Evolutionary conservation across 2,113 vertebrate genomes (phyloP).

Genomic region (Onychostoma macrolepis): DNA sequence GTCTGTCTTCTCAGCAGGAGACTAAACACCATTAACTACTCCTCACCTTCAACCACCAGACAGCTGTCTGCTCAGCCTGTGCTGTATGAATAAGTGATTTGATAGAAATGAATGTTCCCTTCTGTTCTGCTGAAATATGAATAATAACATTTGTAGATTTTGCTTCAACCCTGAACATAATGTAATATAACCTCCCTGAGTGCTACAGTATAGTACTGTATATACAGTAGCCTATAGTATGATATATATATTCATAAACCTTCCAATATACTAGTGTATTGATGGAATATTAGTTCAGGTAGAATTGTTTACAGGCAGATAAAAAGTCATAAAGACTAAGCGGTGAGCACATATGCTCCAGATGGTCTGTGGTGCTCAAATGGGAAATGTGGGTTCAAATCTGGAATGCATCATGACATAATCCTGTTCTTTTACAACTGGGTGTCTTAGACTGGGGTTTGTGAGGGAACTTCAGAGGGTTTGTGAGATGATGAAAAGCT

Average conservation of each 20-base stretch:
- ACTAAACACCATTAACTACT: conserved; percentile 2
- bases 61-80: conserved; percentile 7
- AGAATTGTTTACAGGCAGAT: not conserved
- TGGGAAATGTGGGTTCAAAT: not conserved
- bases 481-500: too few species aligned
- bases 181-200: not conserved
- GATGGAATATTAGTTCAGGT: not conserved
- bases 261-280: not conserved
- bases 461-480: not conserved
- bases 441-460: not conserved
- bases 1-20: conserved; percentile 3
- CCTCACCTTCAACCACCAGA: conserved; percentile 14
- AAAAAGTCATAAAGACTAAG: not conserved
- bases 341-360: not conserved
- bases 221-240: too few species aligned
- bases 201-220: not conserved
- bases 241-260: not conserved
- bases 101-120: not conserved
- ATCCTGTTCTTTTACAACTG: not conserved
- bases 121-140: conserved; percentile 10
- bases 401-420: not conserved
- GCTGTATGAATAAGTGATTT: conserved; percentile 10
- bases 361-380: not conserved
- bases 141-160: not conserved
- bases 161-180: not conserved